phyloP scores from a whole-genome alignment of 2,797 vertebrate genomes.

The Phaenicophaeus curvirostris region DNA sequence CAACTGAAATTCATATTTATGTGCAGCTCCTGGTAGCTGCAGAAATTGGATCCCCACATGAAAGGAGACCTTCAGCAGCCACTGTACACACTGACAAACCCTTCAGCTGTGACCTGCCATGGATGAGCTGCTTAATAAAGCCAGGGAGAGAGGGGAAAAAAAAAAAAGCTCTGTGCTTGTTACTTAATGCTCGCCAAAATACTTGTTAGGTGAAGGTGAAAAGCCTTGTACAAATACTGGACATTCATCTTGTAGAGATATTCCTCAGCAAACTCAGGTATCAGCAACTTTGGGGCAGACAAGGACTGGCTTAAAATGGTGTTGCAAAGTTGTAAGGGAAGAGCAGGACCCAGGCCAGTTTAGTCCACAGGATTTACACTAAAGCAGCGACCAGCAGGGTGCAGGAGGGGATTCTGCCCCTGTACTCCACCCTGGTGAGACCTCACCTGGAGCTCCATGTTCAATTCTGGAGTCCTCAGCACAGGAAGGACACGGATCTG shows the following conservation, averaged over 20 bases:
- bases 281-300: background rate
- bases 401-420: too few species aligned
- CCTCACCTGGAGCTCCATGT: too few species aligned
- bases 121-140: background rate
- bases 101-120: background rate
- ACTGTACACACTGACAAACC: background rate
- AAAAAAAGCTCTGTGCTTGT: background rate
- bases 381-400: too few species aligned
- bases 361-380: background rate
- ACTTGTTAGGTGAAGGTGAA: background rate
- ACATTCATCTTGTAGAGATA: background rate
- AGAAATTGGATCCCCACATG: background rate
- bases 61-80: background rate
- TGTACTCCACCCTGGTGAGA: too few species aligned
- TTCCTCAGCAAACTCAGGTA: background rate
- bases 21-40: background rate
- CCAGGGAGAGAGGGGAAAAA: background rate
- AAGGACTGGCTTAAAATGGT: background rate
- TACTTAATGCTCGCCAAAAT: background rate
- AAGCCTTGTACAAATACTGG: background rate
- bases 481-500: too few species aligned
- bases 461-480: too few species aligned
- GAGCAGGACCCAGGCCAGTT: background rate
- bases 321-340: background rate
- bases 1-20: background rate